Conservation (phyloP, 2,113 vertebrate genomes). For the Anser cygnoides region DNA sequence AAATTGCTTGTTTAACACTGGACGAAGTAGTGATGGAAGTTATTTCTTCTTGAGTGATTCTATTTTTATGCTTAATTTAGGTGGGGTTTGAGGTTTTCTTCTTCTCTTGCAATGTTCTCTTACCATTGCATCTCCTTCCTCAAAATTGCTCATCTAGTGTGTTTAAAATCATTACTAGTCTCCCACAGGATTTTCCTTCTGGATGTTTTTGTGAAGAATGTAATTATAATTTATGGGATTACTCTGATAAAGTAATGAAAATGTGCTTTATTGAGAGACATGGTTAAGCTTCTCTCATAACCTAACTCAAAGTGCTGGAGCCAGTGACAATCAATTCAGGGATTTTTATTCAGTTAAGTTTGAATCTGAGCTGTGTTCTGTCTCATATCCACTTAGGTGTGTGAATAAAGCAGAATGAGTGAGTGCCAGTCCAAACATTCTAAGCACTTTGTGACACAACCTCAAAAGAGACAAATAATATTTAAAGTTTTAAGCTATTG, state of each 20-base stretch:
- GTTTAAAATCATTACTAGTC: not conserved
- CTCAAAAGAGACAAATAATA: not conserved
- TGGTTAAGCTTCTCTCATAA: not conserved
- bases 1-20: not conserved
- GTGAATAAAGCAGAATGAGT: not conserved
- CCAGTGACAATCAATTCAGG: not conserved
- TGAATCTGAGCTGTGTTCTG: not conserved
- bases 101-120: not conserved
- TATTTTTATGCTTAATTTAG: not conserved
- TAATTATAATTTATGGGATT: not conserved
- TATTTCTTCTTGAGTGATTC: not conserved
- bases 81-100: not conserved
- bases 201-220: not conserved
- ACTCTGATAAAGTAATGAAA: not conserved
- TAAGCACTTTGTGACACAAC: not conserved
- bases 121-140: not conserved
- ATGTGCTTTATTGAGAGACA: not conserved
- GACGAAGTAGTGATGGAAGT: not conserved
- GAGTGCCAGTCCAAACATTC: not conserved
- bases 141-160: not conserved
- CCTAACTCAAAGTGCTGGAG: fast-evolving
- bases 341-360: not conserved
- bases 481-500: not conserved
- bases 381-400: not conserved
- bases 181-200: constrained; percentile 6